Evolutionary conservation across 2,797 vertebrate genomes (phyloP).

Genomic region (Hozukius guyotensis): DNA sequence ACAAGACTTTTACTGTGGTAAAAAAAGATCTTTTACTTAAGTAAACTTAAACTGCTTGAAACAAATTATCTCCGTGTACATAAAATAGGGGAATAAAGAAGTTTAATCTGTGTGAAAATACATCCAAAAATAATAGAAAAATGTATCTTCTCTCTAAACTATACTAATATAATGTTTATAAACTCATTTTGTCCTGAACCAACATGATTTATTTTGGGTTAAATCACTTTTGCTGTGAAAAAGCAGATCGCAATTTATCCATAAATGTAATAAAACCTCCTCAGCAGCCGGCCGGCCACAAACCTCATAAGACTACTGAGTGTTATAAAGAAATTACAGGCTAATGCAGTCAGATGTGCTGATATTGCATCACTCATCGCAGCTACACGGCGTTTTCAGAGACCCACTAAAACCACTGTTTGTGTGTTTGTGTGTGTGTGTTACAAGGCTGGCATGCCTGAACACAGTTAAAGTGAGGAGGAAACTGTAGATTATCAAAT

Average conservation of each 20-base stretch:
- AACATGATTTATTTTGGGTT: not conserved
- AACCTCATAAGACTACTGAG: not conserved
- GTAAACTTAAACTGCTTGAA: too few species aligned
- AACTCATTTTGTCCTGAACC: not conserved
- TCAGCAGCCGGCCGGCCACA: not conserved
- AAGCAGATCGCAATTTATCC: not conserved
- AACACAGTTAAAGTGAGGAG: slow-evolving; percentile 64
- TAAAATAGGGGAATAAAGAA: not conserved
- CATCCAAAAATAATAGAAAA: not conserved
- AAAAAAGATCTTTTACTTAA: too few species aligned
- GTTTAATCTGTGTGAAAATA: not conserved
- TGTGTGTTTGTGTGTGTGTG: slow-evolving; percentile 16
- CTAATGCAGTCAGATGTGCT: slow-evolving; percentile 16
- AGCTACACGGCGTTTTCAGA: not conserved
- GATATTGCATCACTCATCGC: slow-evolving; percentile 19
- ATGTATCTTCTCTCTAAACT: not conserved
- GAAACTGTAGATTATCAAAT: slow-evolving; percentile 77
- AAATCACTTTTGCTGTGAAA: not conserved
- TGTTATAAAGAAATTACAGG: not conserved
- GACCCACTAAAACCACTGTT: not conserved
- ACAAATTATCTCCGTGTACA: not conserved
- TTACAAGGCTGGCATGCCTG: slow-evolving; percentile 52
- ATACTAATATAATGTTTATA: not conserved
- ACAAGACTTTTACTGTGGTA: too few species aligned
- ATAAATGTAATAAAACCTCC: slow-evolving; percentile 12